Conservation (phyloP, 2,888 invertebrate genomes). For the Calliphora vomitoria region DNA sequence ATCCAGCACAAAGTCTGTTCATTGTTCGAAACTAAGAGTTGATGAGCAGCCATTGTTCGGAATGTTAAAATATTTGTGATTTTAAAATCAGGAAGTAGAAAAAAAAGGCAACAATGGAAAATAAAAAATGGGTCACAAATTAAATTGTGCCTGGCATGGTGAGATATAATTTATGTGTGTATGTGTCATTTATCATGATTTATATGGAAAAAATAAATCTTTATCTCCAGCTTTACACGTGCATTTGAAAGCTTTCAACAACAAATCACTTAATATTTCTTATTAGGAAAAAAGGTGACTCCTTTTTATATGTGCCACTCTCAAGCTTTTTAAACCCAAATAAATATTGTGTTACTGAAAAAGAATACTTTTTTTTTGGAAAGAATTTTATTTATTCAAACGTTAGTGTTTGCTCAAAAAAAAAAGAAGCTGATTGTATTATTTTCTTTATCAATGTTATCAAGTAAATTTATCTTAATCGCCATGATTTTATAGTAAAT, state of each 20-base stretch:
- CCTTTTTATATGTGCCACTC: not conserved
- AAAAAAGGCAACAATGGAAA: not conserved
- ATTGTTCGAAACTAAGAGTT: not conserved
- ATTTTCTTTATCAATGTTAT: not conserved
- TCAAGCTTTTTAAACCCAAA: not conserved
- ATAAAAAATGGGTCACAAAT: conserved; percentile 33
- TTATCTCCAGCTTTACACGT: not conserved
- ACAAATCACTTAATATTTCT: not conserved
- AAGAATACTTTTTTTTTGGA: not conserved
- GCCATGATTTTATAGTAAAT: conserved; percentile 1
- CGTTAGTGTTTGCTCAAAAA: not conserved
- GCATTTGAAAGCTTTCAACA: not conserved
- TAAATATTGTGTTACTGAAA: conserved; percentile 1
- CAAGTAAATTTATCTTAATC: conserved; percentile 16
- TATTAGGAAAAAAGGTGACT: not conserved
- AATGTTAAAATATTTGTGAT: conserved; percentile 13
- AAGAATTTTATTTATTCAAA: not conserved
- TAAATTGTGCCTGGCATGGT: not conserved
- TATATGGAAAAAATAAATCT: not conserved
- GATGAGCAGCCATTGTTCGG: conserved; percentile 6
- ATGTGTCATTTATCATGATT: conserved; percentile 11
- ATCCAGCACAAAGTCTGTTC: not conserved
- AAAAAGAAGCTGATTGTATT: not conserved
- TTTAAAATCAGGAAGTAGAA: conserved; percentile 1
- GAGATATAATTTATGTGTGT: not conserved